A percentile compares a stretch with the other conserved stretches of the same genome.
These are phyloP conservation scores for Calameuta filiformis DNA, from an alignment of 2,888 invertebrate genomes.

Conservation along the genomic window DNA sequence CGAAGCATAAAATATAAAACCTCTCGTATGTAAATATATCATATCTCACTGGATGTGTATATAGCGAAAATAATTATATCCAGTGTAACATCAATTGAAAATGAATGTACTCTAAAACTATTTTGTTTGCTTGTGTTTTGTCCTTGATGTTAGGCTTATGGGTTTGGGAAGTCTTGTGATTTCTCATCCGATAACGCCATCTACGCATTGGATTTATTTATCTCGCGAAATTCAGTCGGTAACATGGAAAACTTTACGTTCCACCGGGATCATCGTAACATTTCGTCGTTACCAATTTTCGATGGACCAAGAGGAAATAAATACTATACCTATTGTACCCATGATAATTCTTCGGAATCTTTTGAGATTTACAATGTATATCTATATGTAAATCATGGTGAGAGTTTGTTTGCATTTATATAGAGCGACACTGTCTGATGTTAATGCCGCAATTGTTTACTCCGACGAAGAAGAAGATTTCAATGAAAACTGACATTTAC, in stretches of 20 bases:
- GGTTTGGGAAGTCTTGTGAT: not conserved
- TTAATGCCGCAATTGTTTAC: too few relatives aligned
- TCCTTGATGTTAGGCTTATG: not conserved
- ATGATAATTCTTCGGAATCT: not conserved
- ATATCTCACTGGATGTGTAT: too few relatives aligned
- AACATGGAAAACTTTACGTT: constrained; percentile 17
- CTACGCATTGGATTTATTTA: constrained; percentile 32
- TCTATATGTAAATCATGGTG: not conserved
- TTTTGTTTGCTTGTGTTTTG: not conserved
- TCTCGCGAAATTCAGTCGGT: constrained; percentile 38
- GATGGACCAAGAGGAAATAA: not conserved
- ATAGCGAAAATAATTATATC: too few relatives aligned
- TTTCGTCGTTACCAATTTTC: not conserved
- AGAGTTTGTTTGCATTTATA: too few relatives aligned
- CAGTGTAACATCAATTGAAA: not conserved
- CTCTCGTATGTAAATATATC: too few relatives aligned
- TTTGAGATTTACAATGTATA: not conserved
- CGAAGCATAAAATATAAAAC: too few relatives aligned
- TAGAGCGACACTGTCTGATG: too few relatives aligned
- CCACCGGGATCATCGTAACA: not conserved
- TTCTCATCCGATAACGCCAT: constrained; percentile 50
- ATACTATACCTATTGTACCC: not conserved
- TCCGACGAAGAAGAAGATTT: too few relatives aligned
- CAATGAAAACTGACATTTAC: too few relatives aligned
- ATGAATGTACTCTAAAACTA: not conserved